These are phyloP conservation scores for Phylloscopus trochiloides DNA, from an alignment of 2,113 vertebrate species.

Conservation along the genomic window DNA sequence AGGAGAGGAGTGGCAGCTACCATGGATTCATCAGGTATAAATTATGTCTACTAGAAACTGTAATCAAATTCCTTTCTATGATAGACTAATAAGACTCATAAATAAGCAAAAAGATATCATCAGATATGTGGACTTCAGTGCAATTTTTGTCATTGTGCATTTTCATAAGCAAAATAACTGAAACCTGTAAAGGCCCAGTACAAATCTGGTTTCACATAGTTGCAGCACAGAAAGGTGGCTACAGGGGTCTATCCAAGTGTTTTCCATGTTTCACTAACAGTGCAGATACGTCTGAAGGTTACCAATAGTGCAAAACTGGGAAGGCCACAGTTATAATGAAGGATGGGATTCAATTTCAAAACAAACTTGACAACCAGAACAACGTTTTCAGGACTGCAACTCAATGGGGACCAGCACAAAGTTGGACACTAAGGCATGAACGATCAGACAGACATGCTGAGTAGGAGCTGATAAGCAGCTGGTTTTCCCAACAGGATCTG, in stretches of 20 bases:
- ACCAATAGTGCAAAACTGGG: not conserved
- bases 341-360: not conserved
- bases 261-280: not conserved
- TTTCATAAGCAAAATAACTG: not conserved
- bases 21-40: not conserved
- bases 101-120: not conserved
- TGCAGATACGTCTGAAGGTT: not conserved
- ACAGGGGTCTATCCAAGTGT: not conserved
- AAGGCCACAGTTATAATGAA: not conserved
- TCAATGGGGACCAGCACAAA: not conserved
- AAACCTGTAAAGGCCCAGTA: not conserved
- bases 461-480: not conserved
- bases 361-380: not conserved
- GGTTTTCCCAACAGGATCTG: not conserved
- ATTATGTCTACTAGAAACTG: not conserved
- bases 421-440: rapidly evolving
- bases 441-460: not conserved
- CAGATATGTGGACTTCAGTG: not conserved
- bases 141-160: not conserved
- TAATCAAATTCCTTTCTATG: not conserved
- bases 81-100: not conserved
- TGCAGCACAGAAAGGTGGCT: not conserved
- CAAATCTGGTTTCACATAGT: not conserved
- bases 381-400: not conserved
- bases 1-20: not conserved